Evolutionary conservation across 2,888 invertebrate species (phyloP), one percentile per base, ranked within the genome.

Genomic region (Carcina quercana): DNA sequence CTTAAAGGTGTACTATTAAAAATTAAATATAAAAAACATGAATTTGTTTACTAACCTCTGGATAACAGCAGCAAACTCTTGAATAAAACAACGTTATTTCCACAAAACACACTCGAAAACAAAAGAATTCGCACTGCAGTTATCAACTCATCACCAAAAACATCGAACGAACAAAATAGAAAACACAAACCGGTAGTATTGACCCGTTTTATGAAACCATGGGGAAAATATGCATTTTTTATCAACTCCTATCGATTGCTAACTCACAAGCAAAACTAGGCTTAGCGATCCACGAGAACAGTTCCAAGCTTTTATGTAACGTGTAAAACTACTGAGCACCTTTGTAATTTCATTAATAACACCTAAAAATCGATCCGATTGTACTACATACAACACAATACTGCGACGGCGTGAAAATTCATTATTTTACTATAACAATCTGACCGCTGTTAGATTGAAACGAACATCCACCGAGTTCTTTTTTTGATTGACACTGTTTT

Each of bases 341-440:
- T 75, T 63, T 54, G 68, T 79, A 75, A 80, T 80, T 80, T 80
- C 76, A 80, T 78, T 82, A 80, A 82, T 82, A 82, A 79, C 79
- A 79, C 70, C 74, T 78, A 79, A 82, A 82, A 80, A 82, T 82
- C 82, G 82, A 82, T 82, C 60, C 71, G 73, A 76, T 75, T 74
- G 73, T n/a, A n/a, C n/a, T n/a, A n/a, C n/a, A n/a, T n/a, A n/a
- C n/a, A n/a, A 63, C 65, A 67, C 60, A 67, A 72, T 61, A 69
- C 75, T 72, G 74, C 69, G 65, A 66, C 66, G 68, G 69, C 59
- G 64, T 69, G 71, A 68, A 74, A 70, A 73, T 73, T 68, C 74
- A 74, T 74, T 75, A 73, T 69, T 78, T 74, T 69, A 65, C 68
- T 69, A 66, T 50, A 57, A 62, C 67, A 59, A n/a, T n/a, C n/a